Evolutionary conservation across 2,113 vertebrate species (phyloP), one percentile per base, ranked within the genome.

Genomic region (Pelodiscus sinensis): DNA sequence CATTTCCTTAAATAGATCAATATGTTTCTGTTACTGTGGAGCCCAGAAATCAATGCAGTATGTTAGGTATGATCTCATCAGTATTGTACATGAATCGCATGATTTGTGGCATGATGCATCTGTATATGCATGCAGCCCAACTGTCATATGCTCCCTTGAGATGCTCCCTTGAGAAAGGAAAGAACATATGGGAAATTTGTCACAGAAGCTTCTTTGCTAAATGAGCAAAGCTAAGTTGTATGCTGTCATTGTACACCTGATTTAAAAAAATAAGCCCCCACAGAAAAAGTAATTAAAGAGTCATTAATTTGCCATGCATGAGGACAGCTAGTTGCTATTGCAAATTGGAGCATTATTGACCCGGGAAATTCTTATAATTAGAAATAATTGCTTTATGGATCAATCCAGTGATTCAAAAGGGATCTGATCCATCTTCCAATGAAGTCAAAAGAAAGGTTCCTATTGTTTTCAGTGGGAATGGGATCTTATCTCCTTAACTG

Each of bases 291-390:
- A 16, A 65, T 50, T 65, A 38, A n/a, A 73, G 81, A 81, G 82
- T 27, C 55, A 62, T 58, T 80, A 52, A 24, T 16, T 9, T 5
- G 8, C 29, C 79, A 57, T 0, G 8, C 1, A 0, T 78, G 6
- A 88, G 80, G 57, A 9, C 4, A 60, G n/a, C 44, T 51, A 24
- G 85, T 7, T 90, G 82, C 82, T n/a, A 56, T 15, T 84, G 52
- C 52, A 81, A 81, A 15, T 0, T 56, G 31, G 14, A 80, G 38
- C 25, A 73, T 1, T 1, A 85, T 58, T 83, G 25, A 83, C 68
- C 31, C 27, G 50, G 73, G 4, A 80, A 44, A 14, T 52, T 50
- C 62, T 85, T 44, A 44, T 8, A 56, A 60, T 73, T 3, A 75
- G 62, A 57, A 79, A 29, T 24, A 16, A 13, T 6, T 54, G 52